Evolutionary conservation across 2,797 vertebrate genomes (phyloP).

Genomic region (Sebastes kiyomatsui): DNA sequence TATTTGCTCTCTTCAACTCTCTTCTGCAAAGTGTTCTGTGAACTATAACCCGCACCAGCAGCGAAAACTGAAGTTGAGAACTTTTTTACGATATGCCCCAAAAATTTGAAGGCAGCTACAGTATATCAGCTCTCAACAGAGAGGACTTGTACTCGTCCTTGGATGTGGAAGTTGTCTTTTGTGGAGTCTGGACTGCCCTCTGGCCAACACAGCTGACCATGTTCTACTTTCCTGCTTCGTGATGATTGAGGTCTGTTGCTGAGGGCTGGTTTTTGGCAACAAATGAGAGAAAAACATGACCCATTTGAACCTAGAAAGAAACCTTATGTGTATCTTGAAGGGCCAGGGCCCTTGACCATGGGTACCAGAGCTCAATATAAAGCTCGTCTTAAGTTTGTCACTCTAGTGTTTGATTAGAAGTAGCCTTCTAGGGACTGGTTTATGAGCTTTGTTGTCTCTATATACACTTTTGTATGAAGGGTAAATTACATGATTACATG

Average conservation of each 20-base stretch:
- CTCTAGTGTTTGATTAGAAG: neutral
- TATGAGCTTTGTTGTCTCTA: neutral
- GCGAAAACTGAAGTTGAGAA: neutral
- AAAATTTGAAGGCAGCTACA: neutral
- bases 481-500: neutral
- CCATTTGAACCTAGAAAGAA: neutral
- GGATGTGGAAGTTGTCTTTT: neutral
- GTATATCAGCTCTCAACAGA: neutral
- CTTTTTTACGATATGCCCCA: neutral
- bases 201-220: neutral
- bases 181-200: neutral
- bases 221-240: slow-evolving; percentile 18
- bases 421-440: neutral
- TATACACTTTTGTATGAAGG: neutral
- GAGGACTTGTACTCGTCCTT: neutral
- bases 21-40: neutral
- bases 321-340: neutral
- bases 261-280: neutral
- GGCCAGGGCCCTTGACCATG: neutral
- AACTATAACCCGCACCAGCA: neutral
- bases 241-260: neutral
- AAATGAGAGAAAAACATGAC: neutral
- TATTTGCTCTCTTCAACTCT: accelerated
- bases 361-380: neutral
- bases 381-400: neutral